Base-by-base conservation (phyloP, 2,888 invertebrate genomes). In the Blastobasis lacticolella region DNA sequence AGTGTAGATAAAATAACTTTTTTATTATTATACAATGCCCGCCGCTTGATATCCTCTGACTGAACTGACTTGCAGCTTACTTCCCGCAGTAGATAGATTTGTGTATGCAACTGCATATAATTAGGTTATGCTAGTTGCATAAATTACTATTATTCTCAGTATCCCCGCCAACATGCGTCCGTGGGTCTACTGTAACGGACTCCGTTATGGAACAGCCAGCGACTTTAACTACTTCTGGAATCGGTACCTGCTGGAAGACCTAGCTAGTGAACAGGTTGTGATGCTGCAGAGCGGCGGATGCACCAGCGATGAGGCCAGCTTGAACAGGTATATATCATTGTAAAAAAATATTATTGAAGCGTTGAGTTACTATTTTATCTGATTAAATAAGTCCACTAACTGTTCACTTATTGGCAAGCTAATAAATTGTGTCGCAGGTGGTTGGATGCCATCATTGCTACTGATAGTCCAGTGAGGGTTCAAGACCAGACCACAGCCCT, bases 161-260 rank as follows among this genome's bases (percentile, higher is more conserved):
- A 54, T 85, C 7, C 73, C 76, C 38, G 66, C 87, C 0, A 88
- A 88, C 54, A 75, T 94, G 65, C 92, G 94, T 49, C 81, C 90
- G 5, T 90, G 91, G 52, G 93, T 95, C 6, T 96, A 95, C 78
- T 96, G 96, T 70, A 89, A 89, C 9, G 94, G 92, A 9, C 82
- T 96, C 4, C 90, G 91, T 37, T 72, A 90, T 49, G 94, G 94
- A 0, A 81, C 75, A 0, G 76, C 82, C 36, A 71, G 72, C 0
- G 92, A 94, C 56, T 96, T 94, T 90, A 69, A 92, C 5, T 90
- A 85, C 62, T 86, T 94, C 58, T 94, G 93, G 91, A 61, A 82
- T 4, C 89, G 89, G 52, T 94, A 92, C 68, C 68, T 86, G 41
- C 66, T 63, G 0, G 89, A 91, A 49, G 89, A 91, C 38, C 82